Evolutionary conservation across 2,888 invertebrate species (phyloP), one percentile per base, ranked within the genome.

Genomic region (Suillia variegata): DNA sequence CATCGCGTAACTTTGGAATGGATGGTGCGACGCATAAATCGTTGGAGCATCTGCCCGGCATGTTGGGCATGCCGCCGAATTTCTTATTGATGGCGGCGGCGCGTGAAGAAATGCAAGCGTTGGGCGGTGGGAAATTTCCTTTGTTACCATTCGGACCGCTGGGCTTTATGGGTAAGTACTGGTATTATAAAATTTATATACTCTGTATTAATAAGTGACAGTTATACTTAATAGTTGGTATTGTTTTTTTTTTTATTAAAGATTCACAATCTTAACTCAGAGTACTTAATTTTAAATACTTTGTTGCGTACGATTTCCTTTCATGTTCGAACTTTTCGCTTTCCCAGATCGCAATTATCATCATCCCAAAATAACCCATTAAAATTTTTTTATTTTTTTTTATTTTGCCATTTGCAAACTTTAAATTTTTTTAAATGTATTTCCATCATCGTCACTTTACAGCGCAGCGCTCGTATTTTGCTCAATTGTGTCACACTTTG

Each of bases 101-200:
- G 8, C 72, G 80, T 21, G 80, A 80, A 51, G 80, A 80, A 66
- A 77, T 78, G 68, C 79, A 78, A 47, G 72, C 75, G 31, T 63
- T 78, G 38, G 70, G 73, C 38, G 70, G 71, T 42, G 73, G 70
- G 55, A 80, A 80, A 63, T 78, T 93, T 74, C 91, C 91, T 67
- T 88, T 91, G 71, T 87, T 92, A 67, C 89, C 91, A 70, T 93
- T 93, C 86, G 92, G 92, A 85, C 92, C 93, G 71, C 87, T 93
- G 76, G 90, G 92, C 84, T 88, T 93, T 79, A 92, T 92, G 82
- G 82, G 81, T 81, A 57, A 80, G 81, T 74, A 38, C 12, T 5
- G 31, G 31, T 12, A 31, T 31, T 31, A 5, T 5, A 31, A 31
- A 5, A 8, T 12, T 31, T 31, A 31, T 31, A 31, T 31, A 31